Evolutionary conservation across 2,113 vertebrate species (phyloP).

Genomic region (Asarcornis scutulata): DNA sequence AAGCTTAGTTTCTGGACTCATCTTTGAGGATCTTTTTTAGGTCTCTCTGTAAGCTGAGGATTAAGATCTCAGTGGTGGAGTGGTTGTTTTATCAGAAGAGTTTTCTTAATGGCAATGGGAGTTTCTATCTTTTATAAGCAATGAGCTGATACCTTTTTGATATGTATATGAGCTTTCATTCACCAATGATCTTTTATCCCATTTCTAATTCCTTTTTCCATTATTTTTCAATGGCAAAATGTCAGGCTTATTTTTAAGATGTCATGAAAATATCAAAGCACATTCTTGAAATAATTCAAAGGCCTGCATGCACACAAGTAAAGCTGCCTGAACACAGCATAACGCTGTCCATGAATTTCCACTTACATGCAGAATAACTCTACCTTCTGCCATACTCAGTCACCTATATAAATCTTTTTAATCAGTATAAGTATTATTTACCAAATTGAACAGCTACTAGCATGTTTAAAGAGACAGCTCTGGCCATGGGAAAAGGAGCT

Average conservation of each 20-base stretch:
- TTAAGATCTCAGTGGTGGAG: not conserved
- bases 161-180: constrained; percentile 1
- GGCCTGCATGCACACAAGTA: not conserved
- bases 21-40: not conserved
- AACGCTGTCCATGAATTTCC: not conserved
- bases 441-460: not conserved
- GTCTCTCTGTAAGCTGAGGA: not conserved
- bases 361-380: not conserved
- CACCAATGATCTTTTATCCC: constrained; percentile 9
- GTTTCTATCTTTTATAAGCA: not conserved
- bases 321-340: not conserved
- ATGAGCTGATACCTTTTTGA: not conserved
- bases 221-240: constrained; percentile 2
- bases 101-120: not conserved
- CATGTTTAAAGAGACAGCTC: not conserved
- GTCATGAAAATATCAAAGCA: constrained; percentile 49
- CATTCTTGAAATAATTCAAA: constrained; percentile 15
- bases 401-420: not conserved
- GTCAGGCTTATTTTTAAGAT: constrained; percentile 45
- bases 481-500: not conserved
- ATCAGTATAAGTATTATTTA: not conserved
- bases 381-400: not conserved
- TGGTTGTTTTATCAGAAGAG: not conserved
- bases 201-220: constrained; percentile 23
- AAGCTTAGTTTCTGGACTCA: not conserved